These are phyloP conservation scores for Sylvicola cinctus DNA, from an alignment of 2,888 invertebrate genomes.

Conservation along the genomic window DNA sequence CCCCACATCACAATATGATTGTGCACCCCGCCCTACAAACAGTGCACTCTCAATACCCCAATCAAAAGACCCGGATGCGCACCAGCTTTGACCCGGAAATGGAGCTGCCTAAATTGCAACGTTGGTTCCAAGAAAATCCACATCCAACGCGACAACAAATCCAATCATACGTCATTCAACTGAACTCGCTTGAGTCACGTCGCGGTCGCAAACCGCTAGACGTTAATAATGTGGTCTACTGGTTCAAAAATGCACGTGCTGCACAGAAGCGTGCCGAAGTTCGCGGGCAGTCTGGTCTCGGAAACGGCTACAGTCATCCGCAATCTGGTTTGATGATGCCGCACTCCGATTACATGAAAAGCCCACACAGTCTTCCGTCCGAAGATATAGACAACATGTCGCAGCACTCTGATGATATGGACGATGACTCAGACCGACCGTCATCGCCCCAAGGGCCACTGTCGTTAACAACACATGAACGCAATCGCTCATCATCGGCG, in stretches of 20 bases:
- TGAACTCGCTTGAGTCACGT: slow-evolving; percentile 82
- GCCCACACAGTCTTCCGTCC: slow-evolving; percentile 35
- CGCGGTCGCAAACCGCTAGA: slow-evolving; percentile 85
- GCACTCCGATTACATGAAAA: slow-evolving; percentile 42
- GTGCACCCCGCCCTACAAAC: slow-evolving; percentile 57
- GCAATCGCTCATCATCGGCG: slow-evolving; percentile 14
- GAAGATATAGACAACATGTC: slow-evolving; percentile 43
- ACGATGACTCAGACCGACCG: slow-evolving; percentile 43
- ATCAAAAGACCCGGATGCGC: slow-evolving; percentile 83
- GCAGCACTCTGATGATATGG: slow-evolving; percentile 44
- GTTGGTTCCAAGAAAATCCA: slow-evolving; percentile 94
- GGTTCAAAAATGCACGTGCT: slow-evolving; percentile 96
- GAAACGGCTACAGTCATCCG: slow-evolving; percentile 20
- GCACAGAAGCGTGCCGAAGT: slow-evolving; percentile 83
- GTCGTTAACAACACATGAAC: slow-evolving; percentile 39
- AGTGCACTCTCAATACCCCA: slow-evolving; percentile 53
- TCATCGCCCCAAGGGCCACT: slow-evolving; percentile 46
- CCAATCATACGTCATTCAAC: slow-evolving; percentile 81
- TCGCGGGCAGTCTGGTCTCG: slow-evolving; percentile 28
- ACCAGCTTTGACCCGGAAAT: slow-evolving; percentile 94
- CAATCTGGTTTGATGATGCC: slow-evolving; percentile 40
- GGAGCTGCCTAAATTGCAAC: slow-evolving; percentile 85
- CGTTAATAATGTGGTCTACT: slow-evolving; percentile 88
- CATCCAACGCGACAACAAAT: slow-evolving; percentile 95
- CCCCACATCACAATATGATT: slow-evolving; percentile 16